These are phyloP conservation scores for Microplitis deprimator DNA, from an alignment of 2,888 invertebrate species.

Conservation along the genomic window DNA sequence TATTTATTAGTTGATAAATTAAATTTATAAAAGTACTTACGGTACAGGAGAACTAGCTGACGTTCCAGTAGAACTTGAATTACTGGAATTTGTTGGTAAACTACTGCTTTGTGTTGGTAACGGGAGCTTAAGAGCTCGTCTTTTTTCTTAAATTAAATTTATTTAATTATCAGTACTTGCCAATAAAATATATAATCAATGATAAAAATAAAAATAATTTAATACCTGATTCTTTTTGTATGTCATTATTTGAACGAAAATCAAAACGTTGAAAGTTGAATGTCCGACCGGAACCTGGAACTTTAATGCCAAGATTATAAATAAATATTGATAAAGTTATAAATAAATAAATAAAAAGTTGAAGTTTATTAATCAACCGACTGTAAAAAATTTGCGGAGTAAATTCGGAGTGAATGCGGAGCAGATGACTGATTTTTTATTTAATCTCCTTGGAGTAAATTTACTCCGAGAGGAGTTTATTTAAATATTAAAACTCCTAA, in stretches of 20 bases:
- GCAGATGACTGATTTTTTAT: too few species aligned
- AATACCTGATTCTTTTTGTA: slow-evolving; percentile 69
- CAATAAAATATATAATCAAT: slow-evolving; percentile 8
- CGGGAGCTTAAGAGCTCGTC: slow-evolving; percentile 76
- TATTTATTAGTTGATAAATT: too few species aligned
- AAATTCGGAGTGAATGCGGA: too few species aligned
- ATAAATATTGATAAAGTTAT: not conserved
- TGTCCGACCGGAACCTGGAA: slow-evolving; percentile 62
- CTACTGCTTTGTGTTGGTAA: slow-evolving; percentile 72
- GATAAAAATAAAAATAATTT: slow-evolving; percentile 21
- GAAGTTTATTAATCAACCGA: not conserved
- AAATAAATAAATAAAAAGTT: not conserved
- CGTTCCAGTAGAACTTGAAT: slow-evolving; percentile 66
- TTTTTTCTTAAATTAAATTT: slow-evolving; percentile 70
- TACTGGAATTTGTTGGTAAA: slow-evolving; percentile 71
- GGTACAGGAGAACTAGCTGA: slow-evolving; percentile 60
- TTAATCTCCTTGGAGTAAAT: too few species aligned
- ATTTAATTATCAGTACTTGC: not conserved
- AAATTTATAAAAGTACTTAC: slow-evolving; percentile 48
- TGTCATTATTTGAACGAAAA: slow-evolving; percentile 66
- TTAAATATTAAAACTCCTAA: too few species aligned
- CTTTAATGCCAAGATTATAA: slow-evolving; percentile 1
- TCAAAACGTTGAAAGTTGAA: slow-evolving; percentile 68
- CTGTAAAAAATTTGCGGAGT: too few species aligned
- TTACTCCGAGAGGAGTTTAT: too few species aligned